Evolutionary conservation across 2,888 invertebrate species (phyloP).

Genomic region (Thysanoteuthis rhombus): DNA sequence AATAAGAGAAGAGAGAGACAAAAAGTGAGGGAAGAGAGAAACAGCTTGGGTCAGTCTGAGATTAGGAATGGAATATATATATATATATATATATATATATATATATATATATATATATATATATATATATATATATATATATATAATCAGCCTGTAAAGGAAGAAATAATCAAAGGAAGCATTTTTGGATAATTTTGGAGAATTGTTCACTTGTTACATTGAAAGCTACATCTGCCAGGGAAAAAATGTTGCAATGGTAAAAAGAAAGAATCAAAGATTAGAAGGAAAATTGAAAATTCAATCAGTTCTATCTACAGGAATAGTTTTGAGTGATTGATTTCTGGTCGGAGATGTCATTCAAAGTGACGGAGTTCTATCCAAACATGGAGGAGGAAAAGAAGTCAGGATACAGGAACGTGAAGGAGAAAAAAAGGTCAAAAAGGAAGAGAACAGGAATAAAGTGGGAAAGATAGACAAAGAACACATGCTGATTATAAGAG

Average conservation of each 20-base stretch:
- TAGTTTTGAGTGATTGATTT: not conserved
- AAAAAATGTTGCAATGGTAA: not conserved
- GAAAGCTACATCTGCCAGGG: not conserved
- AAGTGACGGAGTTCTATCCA: not conserved
- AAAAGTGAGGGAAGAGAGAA: no score
- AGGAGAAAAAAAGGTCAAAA: not conserved
- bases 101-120: no score
- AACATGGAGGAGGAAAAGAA: not conserved
- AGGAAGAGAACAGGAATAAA: not conserved
- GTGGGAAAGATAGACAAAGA: not conserved
- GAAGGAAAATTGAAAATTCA: not conserved
- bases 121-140: no score
- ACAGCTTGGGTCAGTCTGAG: not conserved
- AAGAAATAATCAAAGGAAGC: not conserved
- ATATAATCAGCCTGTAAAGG: no score
- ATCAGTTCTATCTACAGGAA: not conserved
- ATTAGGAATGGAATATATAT: not conserved
- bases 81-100: no score
- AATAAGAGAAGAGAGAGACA: not conserved
- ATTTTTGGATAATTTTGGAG: not conserved
- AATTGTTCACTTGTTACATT: not conserved
- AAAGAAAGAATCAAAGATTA: not conserved
- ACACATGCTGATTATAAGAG: not conserved
- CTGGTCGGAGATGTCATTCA: not conserved
- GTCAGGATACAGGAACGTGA: not conserved